Evolutionary conservation across 1,140 invertebrate genomes (phyloP), one percentile per base, ranked within the genome.

Genomic region (Polypedilum pembai): DNA sequence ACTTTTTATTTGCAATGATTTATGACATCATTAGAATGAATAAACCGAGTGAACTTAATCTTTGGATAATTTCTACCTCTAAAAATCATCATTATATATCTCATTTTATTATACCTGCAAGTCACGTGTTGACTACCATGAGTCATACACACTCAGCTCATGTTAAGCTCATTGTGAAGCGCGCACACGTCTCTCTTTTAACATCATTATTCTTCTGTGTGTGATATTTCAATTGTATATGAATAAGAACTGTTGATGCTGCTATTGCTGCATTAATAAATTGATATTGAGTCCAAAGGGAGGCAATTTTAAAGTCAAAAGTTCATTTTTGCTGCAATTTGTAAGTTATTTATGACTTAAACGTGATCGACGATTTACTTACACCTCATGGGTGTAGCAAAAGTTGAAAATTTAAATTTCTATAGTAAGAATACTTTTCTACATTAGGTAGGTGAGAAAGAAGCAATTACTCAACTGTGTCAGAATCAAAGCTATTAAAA

Each of bases 61-160:
- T 33, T 3, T 33, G 24, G 24, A 33, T 33, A 33, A 33, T 33
- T 33, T 33, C 24, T 33, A 33, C 24, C 24, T 33, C 24, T 33
- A 33, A 33, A 33, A 33, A 33, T 33, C 24, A 33, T 33, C 24
- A 33, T 33, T 3, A 33, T 33, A 5, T 33, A 33, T 33, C 24
- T 33, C 24, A 33, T 33, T 33, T 33, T 33, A 33, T 33, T 33
- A 33, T 33, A 33, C 4, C 15, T 56, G 45, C 45, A n/a, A 56
- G 45, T 56, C 45, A 56, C 45, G 45, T 56, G 45, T 56, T n/a
- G 45, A 33, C 45, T 56, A 56, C n/a, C 45, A 56, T 56, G 45
- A 56, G 15, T 56, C 45, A 56, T 12, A 56, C 45, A 56, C 10
- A 15, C 45, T 33, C 24, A 33, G 5, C 24, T 33, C 2, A 33